phyloP scores from a whole-genome alignment of 2,113 vertebrate species.

The Urocolius indicus region DNA sequence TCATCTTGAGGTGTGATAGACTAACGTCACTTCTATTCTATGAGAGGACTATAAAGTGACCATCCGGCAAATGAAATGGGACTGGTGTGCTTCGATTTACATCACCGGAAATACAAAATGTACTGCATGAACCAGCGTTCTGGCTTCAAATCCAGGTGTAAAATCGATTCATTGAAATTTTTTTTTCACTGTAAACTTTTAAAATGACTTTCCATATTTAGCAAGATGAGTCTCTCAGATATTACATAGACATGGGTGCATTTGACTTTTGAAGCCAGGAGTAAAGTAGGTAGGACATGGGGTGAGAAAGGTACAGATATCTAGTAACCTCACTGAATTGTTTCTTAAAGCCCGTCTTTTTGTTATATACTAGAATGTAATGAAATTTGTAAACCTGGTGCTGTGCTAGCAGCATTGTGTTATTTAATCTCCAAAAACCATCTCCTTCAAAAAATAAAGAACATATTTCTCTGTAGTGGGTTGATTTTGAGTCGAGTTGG shows the following conservation, averaged over 20 bases:
- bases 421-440: background rate
- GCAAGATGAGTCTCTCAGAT: background rate
- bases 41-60: background rate
- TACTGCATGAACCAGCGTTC: background rate
- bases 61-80: background rate
- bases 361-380: background rate
- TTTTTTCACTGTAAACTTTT: background rate
- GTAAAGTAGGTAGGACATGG: background rate
- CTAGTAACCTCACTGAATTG: background rate
- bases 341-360: background rate
- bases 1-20: background rate
- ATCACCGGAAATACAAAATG: background rate
- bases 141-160: background rate
- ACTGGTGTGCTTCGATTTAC: background rate
- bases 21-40: background rate
- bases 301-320: background rate
- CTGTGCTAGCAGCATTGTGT: background rate
- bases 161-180: background rate
- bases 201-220: background rate
- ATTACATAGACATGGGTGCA: background rate
- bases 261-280: background rate
- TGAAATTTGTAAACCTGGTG: background rate
- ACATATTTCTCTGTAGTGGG: background rate
- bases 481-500: background rate
- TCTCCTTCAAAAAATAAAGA: background rate